These are phyloP conservation scores for Uromys caudimaculatus DNA, from an alignment of 2,797 vertebrate genomes.

Conservation along the genomic window DNA sequence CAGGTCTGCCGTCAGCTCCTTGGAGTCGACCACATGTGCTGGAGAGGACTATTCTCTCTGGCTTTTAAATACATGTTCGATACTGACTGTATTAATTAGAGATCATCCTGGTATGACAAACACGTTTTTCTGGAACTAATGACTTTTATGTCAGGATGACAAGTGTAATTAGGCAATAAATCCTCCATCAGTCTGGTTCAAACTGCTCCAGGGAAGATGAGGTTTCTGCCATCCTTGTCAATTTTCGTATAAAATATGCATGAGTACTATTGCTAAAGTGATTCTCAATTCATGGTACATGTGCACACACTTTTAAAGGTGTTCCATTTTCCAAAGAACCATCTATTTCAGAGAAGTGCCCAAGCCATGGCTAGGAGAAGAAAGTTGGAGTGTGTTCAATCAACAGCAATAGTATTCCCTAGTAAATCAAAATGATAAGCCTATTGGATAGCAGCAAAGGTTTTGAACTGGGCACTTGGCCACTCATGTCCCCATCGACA, in stretches of 20 bases:
- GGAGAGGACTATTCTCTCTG: conserved; percentile 18
- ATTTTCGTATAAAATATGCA: conserved; percentile 77
- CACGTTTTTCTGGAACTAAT: conserved; percentile 80
- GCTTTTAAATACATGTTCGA: conserved; percentile 70
- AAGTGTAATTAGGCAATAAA: conserved; percentile 81
- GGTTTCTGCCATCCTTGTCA: conserved; percentile 71
- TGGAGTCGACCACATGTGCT: not conserved
- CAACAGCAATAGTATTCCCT: conserved; percentile 43
- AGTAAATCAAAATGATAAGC: conserved; percentile 39
- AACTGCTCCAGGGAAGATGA: conserved; percentile 69
- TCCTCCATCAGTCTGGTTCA: conserved; percentile 70
- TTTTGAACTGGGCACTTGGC: conserved; percentile 36
- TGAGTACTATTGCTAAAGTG: conserved; percentile 73
- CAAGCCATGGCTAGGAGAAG: not conserved
- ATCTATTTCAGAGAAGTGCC: conserved; percentile 43
- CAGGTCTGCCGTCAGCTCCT: not conserved
- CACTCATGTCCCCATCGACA: not conserved
- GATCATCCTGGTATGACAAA: conserved; percentile 72
- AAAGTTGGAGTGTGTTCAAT: conserved; percentile 55
- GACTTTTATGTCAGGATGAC: conserved; percentile 79
- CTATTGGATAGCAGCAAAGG: conserved; percentile 1
- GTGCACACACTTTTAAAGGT: conserved; percentile 7
- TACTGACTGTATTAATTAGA: conserved; percentile 76
- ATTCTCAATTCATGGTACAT: conserved; percentile 64
- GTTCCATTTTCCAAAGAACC: conserved; percentile 42